A percentile compares a stretch with the other conserved stretches of the same genome.
Conservation (phyloP, 1,140 invertebrate species). For the Drosophila dunni region DNA sequence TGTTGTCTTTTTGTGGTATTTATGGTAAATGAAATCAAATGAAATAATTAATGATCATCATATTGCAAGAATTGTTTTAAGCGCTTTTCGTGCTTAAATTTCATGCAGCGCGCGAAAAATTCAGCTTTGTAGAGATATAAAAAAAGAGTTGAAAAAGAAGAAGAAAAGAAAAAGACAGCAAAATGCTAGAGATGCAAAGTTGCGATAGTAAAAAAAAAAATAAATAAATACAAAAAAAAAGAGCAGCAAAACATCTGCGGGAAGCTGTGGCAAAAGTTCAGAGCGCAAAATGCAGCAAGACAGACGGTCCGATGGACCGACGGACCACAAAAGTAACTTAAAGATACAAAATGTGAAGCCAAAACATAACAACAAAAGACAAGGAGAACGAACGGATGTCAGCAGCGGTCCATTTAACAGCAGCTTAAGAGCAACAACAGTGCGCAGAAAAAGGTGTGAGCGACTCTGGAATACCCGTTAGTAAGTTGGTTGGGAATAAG, state of each 20-base stretch:
- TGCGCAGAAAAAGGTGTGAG: too few relatives aligned
- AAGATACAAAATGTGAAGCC: conserved; percentile 45
- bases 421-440: conserved; percentile 19
- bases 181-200: conserved; percentile 35
- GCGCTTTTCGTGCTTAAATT: conserved; percentile 8
- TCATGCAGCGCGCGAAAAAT: background rate
- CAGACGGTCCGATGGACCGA: background rate
- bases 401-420: conserved; percentile 41
- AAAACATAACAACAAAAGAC: conserved; percentile 30
- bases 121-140: background rate
- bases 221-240: background rate
- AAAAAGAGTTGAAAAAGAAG: background rate
- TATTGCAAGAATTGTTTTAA: conserved; percentile 13
- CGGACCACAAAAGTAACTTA: conserved; percentile 35
- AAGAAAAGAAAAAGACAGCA: background rate
- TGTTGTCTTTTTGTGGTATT: conserved; percentile 31
- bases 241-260: conserved; percentile 9
- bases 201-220: conserved; percentile 8
- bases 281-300: conserved; percentile 1
- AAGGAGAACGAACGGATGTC: conserved; percentile 36
- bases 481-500: too few relatives aligned
- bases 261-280: conserved; percentile 34
- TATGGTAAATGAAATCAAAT: conserved; percentile 32
- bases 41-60: conserved; percentile 50
- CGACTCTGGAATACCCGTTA: too few relatives aligned